Percentiles rank a stretch among this genome's conserved stretches.
phyloP scores from a whole-genome alignment of 1,140 invertebrate genomes.

The Drosophila cardini region DNA sequence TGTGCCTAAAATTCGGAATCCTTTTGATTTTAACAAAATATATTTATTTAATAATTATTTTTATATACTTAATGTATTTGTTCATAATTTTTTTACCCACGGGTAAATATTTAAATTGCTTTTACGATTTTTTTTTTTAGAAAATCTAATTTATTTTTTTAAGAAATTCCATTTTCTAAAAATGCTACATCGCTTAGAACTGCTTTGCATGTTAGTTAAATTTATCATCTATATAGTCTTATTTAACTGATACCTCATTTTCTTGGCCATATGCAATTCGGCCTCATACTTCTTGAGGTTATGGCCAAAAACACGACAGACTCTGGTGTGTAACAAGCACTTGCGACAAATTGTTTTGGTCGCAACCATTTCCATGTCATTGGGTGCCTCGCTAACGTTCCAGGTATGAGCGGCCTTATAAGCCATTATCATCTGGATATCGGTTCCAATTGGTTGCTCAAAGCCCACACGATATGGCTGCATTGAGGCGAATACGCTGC shows the following conservation, averaged over 20 bases:
- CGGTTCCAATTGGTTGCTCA: neutral
- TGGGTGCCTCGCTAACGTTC: neutral
- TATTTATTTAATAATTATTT: no score
- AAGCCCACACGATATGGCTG: constrained; percentile 9
- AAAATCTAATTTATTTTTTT: no score
- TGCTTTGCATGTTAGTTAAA: no score
- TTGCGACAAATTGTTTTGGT: constrained; percentile 45
- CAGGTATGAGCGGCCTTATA: constrained; percentile 35
- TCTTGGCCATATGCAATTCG: neutral
- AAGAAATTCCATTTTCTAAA: no score
- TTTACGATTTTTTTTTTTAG: no score
- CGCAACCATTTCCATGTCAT: constrained; percentile 34
- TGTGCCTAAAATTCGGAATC: no score
- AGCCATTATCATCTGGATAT: constrained; percentile 19
- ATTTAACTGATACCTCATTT: neutral
- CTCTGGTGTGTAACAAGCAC: constrained; percentile 37
- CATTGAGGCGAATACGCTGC: constrained; percentile 24
- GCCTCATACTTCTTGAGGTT: constrained; percentile 9
- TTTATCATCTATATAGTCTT: neutral
- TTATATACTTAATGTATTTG: no score
- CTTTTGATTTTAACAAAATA: no score
- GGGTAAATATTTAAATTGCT: no score
- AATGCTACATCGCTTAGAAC: no score
- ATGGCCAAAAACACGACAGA: constrained; percentile 38
- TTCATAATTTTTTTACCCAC: no score